Conservation (phyloP, 2,888 invertebrate genomes). For the Sylvicola fuscatus region DNA sequence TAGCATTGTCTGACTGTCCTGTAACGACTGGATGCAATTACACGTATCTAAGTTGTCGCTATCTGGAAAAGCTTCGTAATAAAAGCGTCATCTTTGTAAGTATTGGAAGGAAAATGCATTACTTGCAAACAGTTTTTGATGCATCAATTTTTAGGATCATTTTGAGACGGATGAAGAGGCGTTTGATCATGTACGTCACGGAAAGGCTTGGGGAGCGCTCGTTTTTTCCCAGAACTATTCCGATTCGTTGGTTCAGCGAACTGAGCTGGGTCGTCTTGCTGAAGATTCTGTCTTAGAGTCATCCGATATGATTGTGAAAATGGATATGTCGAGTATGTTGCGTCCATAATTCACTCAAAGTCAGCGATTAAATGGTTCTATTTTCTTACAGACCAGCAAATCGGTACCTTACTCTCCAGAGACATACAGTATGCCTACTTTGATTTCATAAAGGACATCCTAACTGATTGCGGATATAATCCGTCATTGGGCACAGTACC, state of each 20-base stretch:
- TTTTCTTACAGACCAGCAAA: conserved; percentile 59
- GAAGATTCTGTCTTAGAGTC: conserved; percentile 34
- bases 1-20: conserved; percentile 27
- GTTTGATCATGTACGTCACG: conserved; percentile 40
- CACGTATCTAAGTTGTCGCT: conserved; percentile 54
- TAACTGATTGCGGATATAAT: conserved; percentile 41
- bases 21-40: conserved; percentile 36
- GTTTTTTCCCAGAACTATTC: conserved; percentile 61
- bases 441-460: conserved; percentile 42
- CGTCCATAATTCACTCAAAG: too few relatives aligned
- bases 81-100: conserved; percentile 45
- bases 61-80: conserved; percentile 44
- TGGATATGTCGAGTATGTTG: conserved; percentile 68
- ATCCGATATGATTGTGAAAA: conserved; percentile 46
- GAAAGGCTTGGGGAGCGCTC: conserved; percentile 57
- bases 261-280: conserved; percentile 35
- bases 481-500: conserved; percentile 29
- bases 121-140: too few relatives aligned
- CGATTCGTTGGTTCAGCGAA: conserved; percentile 35
- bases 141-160: conserved; percentile 23
- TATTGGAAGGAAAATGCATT: too few relatives aligned
- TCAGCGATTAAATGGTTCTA: too few relatives aligned
- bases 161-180: conserved; percentile 39
- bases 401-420: conserved; percentile 55
- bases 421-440: conserved; percentile 54